These are phyloP conservation scores for Menidia menidia DNA, from an alignment of 2,797 vertebrate genomes.

Conservation along the genomic window DNA sequence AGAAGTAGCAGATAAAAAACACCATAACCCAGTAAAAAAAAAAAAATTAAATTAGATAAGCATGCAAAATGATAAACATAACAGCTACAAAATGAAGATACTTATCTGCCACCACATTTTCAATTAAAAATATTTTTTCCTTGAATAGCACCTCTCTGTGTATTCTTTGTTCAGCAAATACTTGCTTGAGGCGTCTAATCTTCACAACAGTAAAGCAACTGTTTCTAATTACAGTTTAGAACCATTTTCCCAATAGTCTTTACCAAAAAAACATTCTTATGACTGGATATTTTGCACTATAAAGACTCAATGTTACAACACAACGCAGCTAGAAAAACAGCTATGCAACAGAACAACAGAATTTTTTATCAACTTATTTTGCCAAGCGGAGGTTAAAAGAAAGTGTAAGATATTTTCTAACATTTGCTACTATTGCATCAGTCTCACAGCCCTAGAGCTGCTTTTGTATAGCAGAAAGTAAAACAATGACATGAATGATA, in stretches of 20 bases:
- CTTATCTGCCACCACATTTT: constrained; percentile 48
- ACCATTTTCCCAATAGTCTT: constrained; percentile 76
- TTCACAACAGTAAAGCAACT: constrained; percentile 73
- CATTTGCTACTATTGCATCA: constrained; percentile 16
- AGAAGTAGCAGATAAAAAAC: constrained; percentile 60
- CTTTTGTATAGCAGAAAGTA: constrained; percentile 12
- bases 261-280: constrained; percentile 81
- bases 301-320: constrained; percentile 74
- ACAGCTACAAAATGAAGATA: constrained; percentile 42
- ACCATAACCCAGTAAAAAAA: constrained; percentile 60
- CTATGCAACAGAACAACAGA: neutral
- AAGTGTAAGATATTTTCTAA: constrained; percentile 24
- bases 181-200: constrained; percentile 66
- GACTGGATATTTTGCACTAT: constrained; percentile 74
- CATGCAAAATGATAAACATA: constrained; percentile 57
- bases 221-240: constrained; percentile 83
- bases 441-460: neutral
- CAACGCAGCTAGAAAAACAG: constrained; percentile 61
- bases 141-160: constrained; percentile 38
- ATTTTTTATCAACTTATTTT: constrained; percentile 23
- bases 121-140: constrained; percentile 52
- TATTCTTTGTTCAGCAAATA: constrained; percentile 54
- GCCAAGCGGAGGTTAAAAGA: constrained; percentile 31
- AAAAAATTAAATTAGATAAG: constrained; percentile 73
- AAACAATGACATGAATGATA: constrained; percentile 8